Percentiles rank a stretch among this genome's conserved stretches.
These are phyloP conservation scores for Anguilla anguilla DNA, from an alignment of 2,797 vertebrate genomes.

Conservation along the genomic window DNA sequence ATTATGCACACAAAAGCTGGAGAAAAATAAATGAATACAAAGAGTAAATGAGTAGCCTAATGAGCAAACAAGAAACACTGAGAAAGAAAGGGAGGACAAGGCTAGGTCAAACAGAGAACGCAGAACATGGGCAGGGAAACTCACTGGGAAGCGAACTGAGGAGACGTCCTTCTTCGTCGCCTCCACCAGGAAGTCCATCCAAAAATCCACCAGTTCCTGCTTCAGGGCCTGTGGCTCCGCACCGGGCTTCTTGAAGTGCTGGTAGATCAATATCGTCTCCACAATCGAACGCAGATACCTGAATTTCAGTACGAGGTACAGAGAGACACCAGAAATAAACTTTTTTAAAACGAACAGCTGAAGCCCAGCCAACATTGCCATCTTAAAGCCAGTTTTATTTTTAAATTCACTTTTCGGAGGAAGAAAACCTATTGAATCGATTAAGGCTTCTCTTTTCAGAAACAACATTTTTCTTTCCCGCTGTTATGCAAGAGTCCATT, in stretches of 20 bases:
- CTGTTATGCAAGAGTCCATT: background rate
- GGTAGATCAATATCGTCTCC: conserved; percentile 93
- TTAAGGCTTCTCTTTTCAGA: background rate
- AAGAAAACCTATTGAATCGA: background rate
- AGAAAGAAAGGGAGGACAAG: conserved; percentile 35
- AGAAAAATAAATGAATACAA: background rate
- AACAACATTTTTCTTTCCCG: background rate
- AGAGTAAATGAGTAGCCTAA: background rate
- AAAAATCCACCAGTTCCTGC: conserved; percentile 95
- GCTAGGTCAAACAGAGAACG: conserved; percentile 20
- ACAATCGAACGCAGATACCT: conserved; percentile 94
- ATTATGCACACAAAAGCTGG: background rate
- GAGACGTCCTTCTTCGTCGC: conserved; percentile 92
- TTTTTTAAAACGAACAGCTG: background rate
- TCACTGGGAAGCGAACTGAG: conserved; percentile 93
- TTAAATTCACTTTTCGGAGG: background rate
- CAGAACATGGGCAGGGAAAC: conserved; percentile 45
- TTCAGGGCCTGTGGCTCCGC: conserved; percentile 80
- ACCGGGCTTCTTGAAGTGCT: conserved; percentile 89
- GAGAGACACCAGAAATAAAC: background rate
- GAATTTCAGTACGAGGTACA: conserved; percentile 30
- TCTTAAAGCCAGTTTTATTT: background rate
- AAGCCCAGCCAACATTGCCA: background rate
- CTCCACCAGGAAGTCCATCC: conserved; percentile 98
- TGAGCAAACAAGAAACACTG: background rate